These are phyloP conservation scores for Euphydryas editha DNA, from an alignment of 2,888 invertebrate species.

Conservation along the genomic window DNA sequence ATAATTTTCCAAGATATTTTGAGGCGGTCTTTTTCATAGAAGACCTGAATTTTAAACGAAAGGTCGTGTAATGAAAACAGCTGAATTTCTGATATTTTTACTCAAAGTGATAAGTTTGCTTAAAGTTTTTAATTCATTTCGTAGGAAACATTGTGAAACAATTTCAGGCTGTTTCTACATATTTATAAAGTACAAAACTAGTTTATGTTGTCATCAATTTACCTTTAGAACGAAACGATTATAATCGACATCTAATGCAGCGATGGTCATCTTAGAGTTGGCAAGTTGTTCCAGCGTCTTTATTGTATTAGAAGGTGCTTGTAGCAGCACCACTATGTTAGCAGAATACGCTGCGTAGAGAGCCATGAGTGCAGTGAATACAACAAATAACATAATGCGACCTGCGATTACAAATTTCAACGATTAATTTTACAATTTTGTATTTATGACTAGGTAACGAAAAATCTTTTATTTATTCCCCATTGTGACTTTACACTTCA, in stretches of 20 bases:
- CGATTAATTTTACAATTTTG: too few species aligned
- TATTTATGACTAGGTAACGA: too few species aligned
- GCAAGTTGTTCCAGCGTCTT: slow-evolving; percentile 80
- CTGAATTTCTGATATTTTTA: too few species aligned
- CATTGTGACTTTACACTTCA: not conserved
- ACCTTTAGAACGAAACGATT: slow-evolving; percentile 85
- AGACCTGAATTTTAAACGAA: too few species aligned
- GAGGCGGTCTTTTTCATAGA: not conserved
- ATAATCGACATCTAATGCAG: slow-evolving; percentile 84
- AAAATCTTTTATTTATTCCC: too few species aligned
- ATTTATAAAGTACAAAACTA: too few species aligned
- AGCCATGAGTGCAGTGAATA: slow-evolving; percentile 75
- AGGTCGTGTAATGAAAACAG: too few species aligned
- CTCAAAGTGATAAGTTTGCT: too few species aligned
- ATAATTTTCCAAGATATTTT: too few species aligned
- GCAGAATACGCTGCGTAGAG: slow-evolving; percentile 87
- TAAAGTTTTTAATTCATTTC: too few species aligned
- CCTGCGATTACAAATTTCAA: slow-evolving; percentile 51
- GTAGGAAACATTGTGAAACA: too few species aligned
- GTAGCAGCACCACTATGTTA: slow-evolving; percentile 86
- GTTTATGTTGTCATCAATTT: slow-evolving; percentile 14
- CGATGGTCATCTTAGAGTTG: slow-evolving; percentile 83
- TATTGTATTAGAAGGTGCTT: slow-evolving; percentile 84
- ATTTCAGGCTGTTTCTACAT: too few species aligned
- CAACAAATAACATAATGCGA: slow-evolving; percentile 61